These are phyloP conservation scores for Leptestheria dahalacensis DNA, from an alignment of 1,140 invertebrate species.

Conservation along the genomic window DNA sequence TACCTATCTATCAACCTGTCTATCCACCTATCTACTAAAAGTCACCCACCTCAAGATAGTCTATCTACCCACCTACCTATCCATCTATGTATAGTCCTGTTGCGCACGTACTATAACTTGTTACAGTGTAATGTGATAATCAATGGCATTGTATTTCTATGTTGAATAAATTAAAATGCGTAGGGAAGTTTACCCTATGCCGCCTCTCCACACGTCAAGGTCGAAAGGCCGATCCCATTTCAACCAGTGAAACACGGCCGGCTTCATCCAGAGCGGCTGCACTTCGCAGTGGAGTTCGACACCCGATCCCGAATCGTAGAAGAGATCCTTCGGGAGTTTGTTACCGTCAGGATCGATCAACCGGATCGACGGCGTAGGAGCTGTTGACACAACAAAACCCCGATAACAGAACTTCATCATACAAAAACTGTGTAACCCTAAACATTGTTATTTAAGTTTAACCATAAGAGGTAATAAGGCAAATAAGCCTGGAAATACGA, in stretches of 20 bases:
- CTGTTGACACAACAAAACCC: background rate
- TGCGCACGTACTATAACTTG: no score
- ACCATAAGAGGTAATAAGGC: background rate
- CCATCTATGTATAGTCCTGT: no score
- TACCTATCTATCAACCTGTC: background rate
- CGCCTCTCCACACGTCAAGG: background rate
- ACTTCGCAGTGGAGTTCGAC: constrained; percentile 4
- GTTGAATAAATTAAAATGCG: background rate
- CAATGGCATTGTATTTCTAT: no score
- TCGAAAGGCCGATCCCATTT: background rate
- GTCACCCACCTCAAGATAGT: background rate
- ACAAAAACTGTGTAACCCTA: background rate
- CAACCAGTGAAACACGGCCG: background rate
- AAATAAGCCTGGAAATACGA: background rate
- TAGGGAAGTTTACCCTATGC: background rate
- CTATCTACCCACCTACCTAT: no score
- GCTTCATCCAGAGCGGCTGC: background rate
- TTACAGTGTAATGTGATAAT: no score
- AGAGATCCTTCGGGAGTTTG: background rate
- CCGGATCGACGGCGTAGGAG: constrained; percentile 1
- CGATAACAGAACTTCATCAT: background rate
- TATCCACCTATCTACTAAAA: background rate
- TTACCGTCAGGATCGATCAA: background rate
- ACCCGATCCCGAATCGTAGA: background rate
- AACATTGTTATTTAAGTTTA: background rate